Conservation (phyloP, 2,797 vertebrate species). For the Diglossa cyanea region DNA sequence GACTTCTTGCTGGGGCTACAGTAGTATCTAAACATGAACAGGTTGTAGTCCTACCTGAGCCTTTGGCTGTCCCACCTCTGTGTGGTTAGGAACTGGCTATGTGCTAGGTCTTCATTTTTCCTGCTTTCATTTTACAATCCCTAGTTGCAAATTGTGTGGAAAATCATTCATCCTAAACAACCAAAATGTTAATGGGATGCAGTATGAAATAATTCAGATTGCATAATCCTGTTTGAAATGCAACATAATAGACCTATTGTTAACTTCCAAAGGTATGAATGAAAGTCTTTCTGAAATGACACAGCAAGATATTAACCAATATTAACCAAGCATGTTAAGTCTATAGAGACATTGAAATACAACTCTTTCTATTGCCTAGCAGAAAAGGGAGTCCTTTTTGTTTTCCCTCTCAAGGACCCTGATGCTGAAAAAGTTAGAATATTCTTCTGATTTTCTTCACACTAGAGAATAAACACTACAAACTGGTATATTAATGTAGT, state of each 20-base stretch:
- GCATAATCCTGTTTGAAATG: background rate
- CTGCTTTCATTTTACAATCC: background rate
- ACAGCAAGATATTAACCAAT: background rate
- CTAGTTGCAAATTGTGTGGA: background rate
- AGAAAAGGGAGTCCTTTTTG: background rate
- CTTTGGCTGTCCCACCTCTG: background rate
- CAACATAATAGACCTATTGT: background rate
- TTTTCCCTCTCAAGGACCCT: background rate
- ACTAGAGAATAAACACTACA: background rate
- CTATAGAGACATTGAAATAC: background rate
- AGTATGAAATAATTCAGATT: background rate
- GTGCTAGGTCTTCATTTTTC: background rate
- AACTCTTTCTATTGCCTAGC: background rate
- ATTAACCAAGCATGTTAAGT: background rate
- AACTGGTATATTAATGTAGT: background rate
- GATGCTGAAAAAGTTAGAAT: background rate
- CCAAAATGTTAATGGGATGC: background rate
- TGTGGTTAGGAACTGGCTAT: background rate
- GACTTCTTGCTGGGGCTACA: background rate
- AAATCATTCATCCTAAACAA: background rate
- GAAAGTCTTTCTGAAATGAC: background rate
- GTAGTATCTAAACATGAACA: background rate
- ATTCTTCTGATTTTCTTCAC: background rate
- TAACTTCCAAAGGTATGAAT: background rate
- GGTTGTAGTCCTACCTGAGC: background rate